Conservation (phyloP, 2,888 invertebrate species). For the Chydorus sphaericus region DNA sequence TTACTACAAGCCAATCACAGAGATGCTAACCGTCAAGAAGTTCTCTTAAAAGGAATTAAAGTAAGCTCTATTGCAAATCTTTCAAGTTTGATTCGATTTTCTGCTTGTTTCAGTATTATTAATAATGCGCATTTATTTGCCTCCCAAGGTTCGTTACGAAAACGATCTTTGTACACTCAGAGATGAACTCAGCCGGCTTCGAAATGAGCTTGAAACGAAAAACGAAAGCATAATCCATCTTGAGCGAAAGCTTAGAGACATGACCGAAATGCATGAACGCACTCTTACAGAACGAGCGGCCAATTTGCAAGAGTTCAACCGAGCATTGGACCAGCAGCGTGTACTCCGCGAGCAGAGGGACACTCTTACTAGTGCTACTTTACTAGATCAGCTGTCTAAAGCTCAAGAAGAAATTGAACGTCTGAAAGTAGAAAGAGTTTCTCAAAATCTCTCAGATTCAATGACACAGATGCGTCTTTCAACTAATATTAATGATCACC, state of each 20-base stretch:
- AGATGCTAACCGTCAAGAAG: conserved; percentile 7
- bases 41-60: neutral
- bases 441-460: conserved; percentile 4
- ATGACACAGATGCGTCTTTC: conserved; percentile 9
- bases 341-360: conserved; percentile 11
- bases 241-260: conserved; percentile 3
- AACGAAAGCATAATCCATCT: neutral
- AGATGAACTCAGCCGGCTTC: conserved; percentile 2
- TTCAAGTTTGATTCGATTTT: neutral
- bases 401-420: conserved; percentile 12
- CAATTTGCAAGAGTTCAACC: conserved; percentile 7
- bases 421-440: neutral
- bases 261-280: conserved; percentile 12
- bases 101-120: neutral
- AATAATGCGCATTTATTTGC: neutral
- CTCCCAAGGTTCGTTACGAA: neutral
- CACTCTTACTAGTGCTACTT: conserved; percentile 1
- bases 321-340: conserved; percentile 12
- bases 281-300: conserved; percentile 8
- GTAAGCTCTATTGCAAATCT: neutral
- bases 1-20: conserved; percentile 5
- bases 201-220: neutral
- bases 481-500: neutral
- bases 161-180: conserved; percentile 3
- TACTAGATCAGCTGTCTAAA: neutral